A percentile compares a stretch with the other conserved stretches of the same genome.
Evolutionary conservation across 2,113 vertebrate species (phyloP).

Genomic region (Carlito syrichta): DNA sequence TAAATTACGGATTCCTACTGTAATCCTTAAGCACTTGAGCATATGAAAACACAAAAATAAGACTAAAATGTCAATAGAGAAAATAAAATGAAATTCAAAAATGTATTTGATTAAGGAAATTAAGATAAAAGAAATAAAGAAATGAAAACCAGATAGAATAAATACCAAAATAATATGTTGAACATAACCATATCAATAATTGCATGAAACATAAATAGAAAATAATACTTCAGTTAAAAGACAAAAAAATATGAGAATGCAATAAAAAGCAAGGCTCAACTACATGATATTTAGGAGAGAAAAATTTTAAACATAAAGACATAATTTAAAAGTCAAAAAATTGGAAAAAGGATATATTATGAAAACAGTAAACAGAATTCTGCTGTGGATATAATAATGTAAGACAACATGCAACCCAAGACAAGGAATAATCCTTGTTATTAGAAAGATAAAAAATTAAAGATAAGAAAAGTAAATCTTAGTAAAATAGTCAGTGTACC

Average conservation of each 20-base stretch:
- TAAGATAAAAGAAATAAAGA: background rate
- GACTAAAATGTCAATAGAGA: background rate
- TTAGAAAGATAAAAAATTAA: background rate
- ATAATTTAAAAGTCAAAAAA: background rate
- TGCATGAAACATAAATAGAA: background rate
- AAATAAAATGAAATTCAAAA: background rate
- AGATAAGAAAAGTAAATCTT: background rate
- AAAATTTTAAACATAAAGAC: background rate
- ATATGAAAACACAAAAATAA: background rate
- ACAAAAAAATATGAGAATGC: background rate
- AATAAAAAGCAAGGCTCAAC: background rate
- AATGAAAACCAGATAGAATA: background rate
- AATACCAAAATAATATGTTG: no score
- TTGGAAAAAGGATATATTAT: background rate
- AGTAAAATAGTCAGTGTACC: rapidly evolving
- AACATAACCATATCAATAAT: no score
- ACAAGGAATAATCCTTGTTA: rapidly evolving
- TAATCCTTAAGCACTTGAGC: background rate
- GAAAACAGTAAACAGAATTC: background rate
- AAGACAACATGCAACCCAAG: rapidly evolving
- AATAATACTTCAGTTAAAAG: background rate
- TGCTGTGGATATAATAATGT: rapidly evolving
- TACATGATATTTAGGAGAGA: background rate
- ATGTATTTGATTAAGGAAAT: background rate
- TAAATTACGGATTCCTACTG: rapidly evolving